Evolutionary conservation across 2,113 vertebrate genomes (phyloP), one percentile per base, ranked within the genome.

Genomic region (Cryptotis parvus): DNA sequence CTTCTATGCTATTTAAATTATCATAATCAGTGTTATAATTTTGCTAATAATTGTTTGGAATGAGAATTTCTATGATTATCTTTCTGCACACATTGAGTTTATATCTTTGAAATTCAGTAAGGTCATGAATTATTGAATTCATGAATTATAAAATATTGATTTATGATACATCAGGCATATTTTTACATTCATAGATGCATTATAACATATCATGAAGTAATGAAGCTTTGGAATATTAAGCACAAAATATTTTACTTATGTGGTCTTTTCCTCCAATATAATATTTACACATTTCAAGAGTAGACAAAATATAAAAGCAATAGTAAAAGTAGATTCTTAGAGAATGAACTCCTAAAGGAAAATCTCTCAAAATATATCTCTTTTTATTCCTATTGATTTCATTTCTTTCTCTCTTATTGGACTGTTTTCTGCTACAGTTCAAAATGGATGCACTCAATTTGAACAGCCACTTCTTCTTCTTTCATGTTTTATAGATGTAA

Each of bases 401-500:
- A 31, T 66, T 43, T 45, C n/a, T 84, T 76, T 74, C 4, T 72
- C 83, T 77, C 55, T 90, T 39, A 61, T 43, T 84, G 3, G 68
- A 72, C 70, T 87, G 75, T 87, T 41, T 11, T 83, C 29, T 68
- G n/a, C 37, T 41, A 26, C 11, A 66, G 6, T 0, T 26, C 7
- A 41, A 70, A 35, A 55, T 85, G 29, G 11, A 74, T 73, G n/a
- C n/a, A 80, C 6, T 84, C 31, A 49, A 73, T 3, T 77, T 91
- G 35, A 27, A 18, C n/a, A 79, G 4, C 4, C 29, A 80, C 2
- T 58, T 76, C 15, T 92, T 18, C 15, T 92, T 24, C 22, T 87
- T 94, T 91, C 15, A 52, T 82, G 31, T 43, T 78, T 93, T 90
- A 84, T 33, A 83, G 55, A 84, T 74, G 4, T 8, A 61, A 2